These are phyloP conservation scores for Schizaphis graminum DNA, from an alignment of 2,888 invertebrate genomes.

Conservation along the genomic window DNA sequence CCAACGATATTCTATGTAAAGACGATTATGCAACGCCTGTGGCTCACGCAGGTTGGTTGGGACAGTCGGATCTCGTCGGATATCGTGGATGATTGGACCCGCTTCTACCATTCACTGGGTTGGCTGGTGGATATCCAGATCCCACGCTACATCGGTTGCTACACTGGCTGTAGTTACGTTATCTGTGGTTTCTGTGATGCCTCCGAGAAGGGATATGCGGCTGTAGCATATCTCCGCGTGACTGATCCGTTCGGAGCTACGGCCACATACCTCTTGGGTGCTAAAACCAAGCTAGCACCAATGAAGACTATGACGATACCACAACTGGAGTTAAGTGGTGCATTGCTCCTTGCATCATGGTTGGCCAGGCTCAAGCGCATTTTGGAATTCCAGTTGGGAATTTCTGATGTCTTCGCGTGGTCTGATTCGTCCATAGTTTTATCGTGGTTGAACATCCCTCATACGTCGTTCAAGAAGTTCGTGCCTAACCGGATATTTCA, in stretches of 20 bases:
- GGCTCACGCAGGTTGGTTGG: constrained; percentile 42
- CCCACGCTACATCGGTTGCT: background rate
- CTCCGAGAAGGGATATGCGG: background rate
- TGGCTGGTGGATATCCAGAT: background rate
- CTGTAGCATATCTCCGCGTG: background rate
- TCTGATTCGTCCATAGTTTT: background rate
- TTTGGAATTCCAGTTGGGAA: background rate
- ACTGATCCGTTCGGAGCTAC: background rate
- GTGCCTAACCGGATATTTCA: background rate
- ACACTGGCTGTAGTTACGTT: background rate
- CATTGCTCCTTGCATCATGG: background rate
- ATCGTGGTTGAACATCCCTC: no score
- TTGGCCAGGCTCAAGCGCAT: background rate
- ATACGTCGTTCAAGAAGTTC: background rate
- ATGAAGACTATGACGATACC: no score
- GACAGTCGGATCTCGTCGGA: constrained; percentile 37
- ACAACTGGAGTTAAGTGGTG: background rate
- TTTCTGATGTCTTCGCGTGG: background rate
- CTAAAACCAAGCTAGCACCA: no score
- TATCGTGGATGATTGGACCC: background rate
- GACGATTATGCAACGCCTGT: constrained; percentile 47
- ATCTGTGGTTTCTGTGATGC: background rate
- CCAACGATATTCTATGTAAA: no score
- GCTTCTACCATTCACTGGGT: no score
- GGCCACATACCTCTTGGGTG: no score